Base-by-base conservation (phyloP, 2,113 vertebrate species). In the Tragelaphus scriptus region DNA sequence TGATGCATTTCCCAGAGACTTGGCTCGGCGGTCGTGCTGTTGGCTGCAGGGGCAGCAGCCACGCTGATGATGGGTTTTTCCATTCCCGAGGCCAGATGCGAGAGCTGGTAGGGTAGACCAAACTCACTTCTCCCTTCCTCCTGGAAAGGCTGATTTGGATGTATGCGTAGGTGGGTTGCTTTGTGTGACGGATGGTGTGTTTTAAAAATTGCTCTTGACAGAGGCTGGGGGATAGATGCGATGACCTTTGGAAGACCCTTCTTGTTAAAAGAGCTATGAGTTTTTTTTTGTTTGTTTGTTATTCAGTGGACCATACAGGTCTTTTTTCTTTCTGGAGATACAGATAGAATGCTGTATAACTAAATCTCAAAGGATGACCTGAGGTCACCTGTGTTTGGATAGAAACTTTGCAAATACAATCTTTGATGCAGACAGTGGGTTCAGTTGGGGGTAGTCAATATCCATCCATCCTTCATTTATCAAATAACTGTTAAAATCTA, bases 1-100 rank as follows among this genome's bases (percentile, higher is more conserved):
- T 97, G 80, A 98, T 98, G 94, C 65, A 58, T 98, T 98, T 97
- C 88, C 86, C 97, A 98, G 97, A 98, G 90, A 97, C 95, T 96
- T 98, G 98, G 96, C 97, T 95, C 85, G 61, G 56, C 6, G 77
- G 81, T 30, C 65, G 8, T 85, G 36, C 96, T 71, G 63, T 97
- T 98, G 95, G 97, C 85, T 87, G 75, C 23, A 92, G 93, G 92
- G 88, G 94, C 91, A 19, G 44, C 91, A 97, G 97, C 79, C 81
- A 90, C 63, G 47, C 68, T 40, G 97, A 97, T 97, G 93, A 97
- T 0, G 0, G 96, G 86, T 96, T 98, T 99, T 98, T 98, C 98
- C 95, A 0, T 91, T 88, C 12, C 92, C 7, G 23, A 12, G 30
- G 95, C 97, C 96, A 97, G 97, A 97, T 95, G 55, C 32, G 91